Evolutionary conservation across 2,797 vertebrate species (phyloP), one percentile per base, ranked within the genome.

Genomic region (Brachyrhaphis roseni): DNA sequence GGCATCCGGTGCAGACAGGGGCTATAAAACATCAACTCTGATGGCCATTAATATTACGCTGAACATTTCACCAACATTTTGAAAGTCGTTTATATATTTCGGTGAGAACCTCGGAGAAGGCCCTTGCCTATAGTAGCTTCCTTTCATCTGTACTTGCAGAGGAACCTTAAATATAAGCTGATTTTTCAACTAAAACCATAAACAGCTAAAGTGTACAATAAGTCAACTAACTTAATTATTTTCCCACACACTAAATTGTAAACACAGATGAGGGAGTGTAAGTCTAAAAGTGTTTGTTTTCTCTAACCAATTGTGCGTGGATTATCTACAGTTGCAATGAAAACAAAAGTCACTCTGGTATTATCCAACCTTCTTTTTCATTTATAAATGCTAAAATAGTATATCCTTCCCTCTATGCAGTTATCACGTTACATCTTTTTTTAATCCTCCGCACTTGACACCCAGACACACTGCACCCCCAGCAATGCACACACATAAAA

Each of bases 51-150:
- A 86, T 86, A 79, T 80, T 64, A 76, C 81, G 84, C 87, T 78
- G 82, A 71, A 85, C 41, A 85, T 91, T 88, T 91, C 84, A 82
- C 82, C 84, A 78, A 84, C 62, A 86, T 88, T 87, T 88, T 77
- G 47, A 87, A 88, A 85, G 51, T 49, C 76, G 46, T 91, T 85
- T 75, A 86, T 89, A 83, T 68, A 36, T n/a, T 70, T 79, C 13
- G 26, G 57, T 16, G 41, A 78, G 45, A 64, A 80, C 70, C 66
- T 71, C 46, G 18, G 41, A 66, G 39, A 47, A 45, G 57, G 51
- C 71, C 28, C 3, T 59, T 45, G 36, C 73, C 15, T 74, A 59
- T 68, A 78, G 82, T 26, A 49, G 36, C 51, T 53, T 5, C 87
- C 28, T 59, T 75, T 39, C 13, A 59, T 46, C 5, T 18, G 59